Evolutionary conservation across 2,113 vertebrate species (phyloP).

Genomic region (Antechinus flavipes): DNA sequence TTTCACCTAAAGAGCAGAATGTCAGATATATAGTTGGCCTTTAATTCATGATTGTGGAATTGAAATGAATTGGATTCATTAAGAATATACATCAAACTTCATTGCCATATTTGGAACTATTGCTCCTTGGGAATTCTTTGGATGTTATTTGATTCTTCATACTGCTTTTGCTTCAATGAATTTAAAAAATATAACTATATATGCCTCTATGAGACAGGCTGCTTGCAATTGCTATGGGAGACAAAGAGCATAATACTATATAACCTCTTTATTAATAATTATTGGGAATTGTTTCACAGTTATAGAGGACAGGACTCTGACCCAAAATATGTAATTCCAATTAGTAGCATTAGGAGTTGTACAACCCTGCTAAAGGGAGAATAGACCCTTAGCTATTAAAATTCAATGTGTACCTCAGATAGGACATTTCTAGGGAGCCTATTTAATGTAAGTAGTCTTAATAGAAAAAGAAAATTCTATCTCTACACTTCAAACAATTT

Average conservation of each 20-base stretch:
- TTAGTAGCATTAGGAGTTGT: conserved; percentile 36
- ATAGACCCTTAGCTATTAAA: conserved; percentile 57
- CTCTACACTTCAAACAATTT: conserved; percentile 50
- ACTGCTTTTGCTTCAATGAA: neutral
- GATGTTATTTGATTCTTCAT: neutral
- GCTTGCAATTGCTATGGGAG: neutral
- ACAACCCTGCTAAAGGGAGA: conserved; percentile 42
- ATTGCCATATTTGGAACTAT: no score
- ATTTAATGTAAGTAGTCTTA: conserved; percentile 60
- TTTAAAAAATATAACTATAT: neutral
- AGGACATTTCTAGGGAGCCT: conserved; percentile 25
- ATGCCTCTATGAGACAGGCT: neutral
- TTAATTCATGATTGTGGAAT: no score
- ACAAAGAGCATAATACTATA: neutral
- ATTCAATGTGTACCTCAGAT: conserved; percentile 40
- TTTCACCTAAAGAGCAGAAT: no score
- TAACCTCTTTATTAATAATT: neutral
- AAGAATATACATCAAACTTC: no score
- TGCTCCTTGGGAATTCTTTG: neutral
- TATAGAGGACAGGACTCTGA: conserved; percentile 7
- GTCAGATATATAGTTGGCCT: no score
- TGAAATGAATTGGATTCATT: no score
- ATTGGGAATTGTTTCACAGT: conserved; percentile 39
- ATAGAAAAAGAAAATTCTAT: conserved; percentile 20
- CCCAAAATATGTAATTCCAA: conserved; percentile 55